These are phyloP conservation scores for Todus mexicanus DNA, from an alignment of 2,797 vertebrate genomes.

Conservation along the genomic window DNA sequence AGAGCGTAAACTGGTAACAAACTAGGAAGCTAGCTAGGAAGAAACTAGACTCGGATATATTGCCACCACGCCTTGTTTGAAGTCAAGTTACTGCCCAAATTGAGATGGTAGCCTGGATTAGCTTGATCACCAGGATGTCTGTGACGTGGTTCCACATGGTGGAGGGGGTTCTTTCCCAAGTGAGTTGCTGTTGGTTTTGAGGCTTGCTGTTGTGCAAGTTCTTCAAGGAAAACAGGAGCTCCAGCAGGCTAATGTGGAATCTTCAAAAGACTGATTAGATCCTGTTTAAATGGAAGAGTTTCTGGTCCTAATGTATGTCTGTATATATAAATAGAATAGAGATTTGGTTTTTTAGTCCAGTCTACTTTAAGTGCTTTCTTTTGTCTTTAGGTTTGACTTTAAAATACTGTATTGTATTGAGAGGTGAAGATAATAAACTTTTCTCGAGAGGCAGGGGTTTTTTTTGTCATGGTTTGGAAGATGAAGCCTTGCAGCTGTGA, in stretches of 20 bases:
- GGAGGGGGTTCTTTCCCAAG: not conserved
- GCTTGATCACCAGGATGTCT: not conserved
- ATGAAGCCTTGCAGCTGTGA: not conserved
- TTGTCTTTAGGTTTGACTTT: constrained; percentile 25
- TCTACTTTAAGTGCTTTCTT: not conserved
- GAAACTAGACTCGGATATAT: not conserved
- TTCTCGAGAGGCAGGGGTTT: not conserved
- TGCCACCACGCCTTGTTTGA: not conserved
- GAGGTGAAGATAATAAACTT: constrained; percentile 31
- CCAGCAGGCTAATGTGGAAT: not conserved
- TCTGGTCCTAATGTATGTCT: not conserved
- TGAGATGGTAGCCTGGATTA: not conserved
- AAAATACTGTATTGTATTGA: constrained; percentile 16
- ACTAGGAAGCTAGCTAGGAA: not conserved
- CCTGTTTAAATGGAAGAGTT: not conserved
- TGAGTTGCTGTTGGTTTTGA: not conserved
- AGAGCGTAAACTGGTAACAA: not conserved
- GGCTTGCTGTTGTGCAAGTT: not conserved
- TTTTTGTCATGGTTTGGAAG: constrained; percentile 5
- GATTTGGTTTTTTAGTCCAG: not conserved
- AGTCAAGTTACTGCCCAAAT: not conserved
- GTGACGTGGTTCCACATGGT: not conserved
- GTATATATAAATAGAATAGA: not conserved
- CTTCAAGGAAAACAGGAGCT: not conserved
- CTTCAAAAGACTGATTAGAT: not conserved